These are phyloP conservation scores for Chauna torquata DNA, from an alignment of 2,113 vertebrate genomes.

Conservation along the genomic window DNA sequence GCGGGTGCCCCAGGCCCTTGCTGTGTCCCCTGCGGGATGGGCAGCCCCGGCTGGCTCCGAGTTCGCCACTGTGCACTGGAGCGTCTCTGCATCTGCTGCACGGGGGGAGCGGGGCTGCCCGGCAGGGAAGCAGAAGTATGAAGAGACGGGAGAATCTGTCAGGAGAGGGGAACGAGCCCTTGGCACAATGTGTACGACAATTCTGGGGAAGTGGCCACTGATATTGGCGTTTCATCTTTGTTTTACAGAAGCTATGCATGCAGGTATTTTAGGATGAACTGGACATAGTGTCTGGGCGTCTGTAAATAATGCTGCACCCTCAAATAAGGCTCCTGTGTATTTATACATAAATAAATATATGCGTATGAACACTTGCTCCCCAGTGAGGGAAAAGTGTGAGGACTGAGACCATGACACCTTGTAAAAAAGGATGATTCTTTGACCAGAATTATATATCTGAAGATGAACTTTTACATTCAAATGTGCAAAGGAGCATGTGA, in stretches of 20 bases:
- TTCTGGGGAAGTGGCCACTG: background rate
- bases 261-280: background rate
- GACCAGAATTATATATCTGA: background rate
- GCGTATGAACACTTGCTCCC: background rate
- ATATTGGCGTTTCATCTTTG: background rate
- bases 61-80: background rate
- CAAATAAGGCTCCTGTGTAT: background rate
- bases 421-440: background rate
- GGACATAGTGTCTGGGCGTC: background rate
- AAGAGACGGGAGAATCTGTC: background rate
- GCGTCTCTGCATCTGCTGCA: background rate
- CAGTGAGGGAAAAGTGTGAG: background rate
- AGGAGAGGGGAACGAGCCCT: background rate
- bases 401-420: accelerated
- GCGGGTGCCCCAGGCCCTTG: accelerated
- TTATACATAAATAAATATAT: background rate
- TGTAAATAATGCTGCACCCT: background rate
- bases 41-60: background rate
- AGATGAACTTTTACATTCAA: background rate
- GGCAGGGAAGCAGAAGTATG: background rate
- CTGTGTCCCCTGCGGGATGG: accelerated
- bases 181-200: accelerated
- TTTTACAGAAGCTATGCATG: accelerated
- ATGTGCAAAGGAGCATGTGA: background rate
- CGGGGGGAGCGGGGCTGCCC: background rate